phyloP scores from a whole-genome alignment of 2,113 vertebrate genomes.

The Siphamia tubifer region DNA sequence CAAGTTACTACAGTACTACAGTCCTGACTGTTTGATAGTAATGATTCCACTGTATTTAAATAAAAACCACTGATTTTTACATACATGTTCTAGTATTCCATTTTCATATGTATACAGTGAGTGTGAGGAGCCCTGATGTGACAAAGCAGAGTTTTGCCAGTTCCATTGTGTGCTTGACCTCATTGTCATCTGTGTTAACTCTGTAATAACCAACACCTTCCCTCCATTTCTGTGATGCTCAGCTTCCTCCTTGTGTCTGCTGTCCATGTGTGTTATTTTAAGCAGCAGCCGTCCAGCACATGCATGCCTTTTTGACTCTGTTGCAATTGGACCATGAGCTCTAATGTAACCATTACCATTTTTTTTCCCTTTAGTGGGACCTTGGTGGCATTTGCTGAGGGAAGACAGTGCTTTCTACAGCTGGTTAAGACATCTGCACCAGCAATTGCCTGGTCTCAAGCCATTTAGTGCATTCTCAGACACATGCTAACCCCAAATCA shows the following conservation, averaged over 20 bases:
- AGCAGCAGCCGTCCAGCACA: not conserved
- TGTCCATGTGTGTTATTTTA: not conserved
- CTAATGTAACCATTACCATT: not conserved
- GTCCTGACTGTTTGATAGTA: too few relatives aligned
- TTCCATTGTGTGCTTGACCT: not conserved
- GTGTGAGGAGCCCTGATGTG: not conserved
- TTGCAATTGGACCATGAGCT: not conserved
- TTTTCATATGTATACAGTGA: not conserved
- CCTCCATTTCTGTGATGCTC: not conserved
- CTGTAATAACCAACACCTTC: not conserved
- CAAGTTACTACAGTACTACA: too few relatives aligned
- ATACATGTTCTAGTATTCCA: too few relatives aligned
- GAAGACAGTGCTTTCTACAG: not conserved
- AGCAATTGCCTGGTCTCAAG: not conserved
- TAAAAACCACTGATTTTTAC: too few relatives aligned
- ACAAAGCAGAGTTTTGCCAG: not conserved
- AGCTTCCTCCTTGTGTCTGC: not conserved
- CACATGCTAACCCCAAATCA: slow-evolving; percentile 20
- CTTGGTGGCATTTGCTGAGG: not conserved
- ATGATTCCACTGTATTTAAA: too few relatives aligned
- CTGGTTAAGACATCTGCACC: slow-evolving; percentile 1
- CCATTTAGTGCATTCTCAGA: not conserved
- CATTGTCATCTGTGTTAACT: not conserved
- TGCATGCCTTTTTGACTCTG: not conserved
- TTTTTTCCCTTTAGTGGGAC: not conserved